Evolutionary conservation across 2,888 invertebrate species (phyloP).

Genomic region (Strigamia crassipes): DNA sequence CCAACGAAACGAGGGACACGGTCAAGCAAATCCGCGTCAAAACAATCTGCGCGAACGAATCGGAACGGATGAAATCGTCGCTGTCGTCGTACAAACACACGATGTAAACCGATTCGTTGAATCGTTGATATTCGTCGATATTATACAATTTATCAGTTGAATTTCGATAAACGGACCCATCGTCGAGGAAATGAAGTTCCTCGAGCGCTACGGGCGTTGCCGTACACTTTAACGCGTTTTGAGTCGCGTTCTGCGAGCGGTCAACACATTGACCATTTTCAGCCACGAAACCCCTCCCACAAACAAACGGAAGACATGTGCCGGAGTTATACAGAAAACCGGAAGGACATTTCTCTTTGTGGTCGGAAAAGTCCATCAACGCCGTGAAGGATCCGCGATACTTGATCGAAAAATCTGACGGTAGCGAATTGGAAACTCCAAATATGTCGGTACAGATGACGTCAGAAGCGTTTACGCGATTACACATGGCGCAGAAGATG

Average conservation of each 20-base stretch:
- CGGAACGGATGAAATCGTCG: too few species aligned
- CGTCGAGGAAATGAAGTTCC: neutral
- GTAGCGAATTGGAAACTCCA: neutral
- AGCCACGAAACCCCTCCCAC: neutral
- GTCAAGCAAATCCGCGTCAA: constrained; percentile 53
- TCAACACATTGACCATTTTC: neutral
- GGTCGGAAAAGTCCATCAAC: neutral
- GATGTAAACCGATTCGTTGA: neutral
- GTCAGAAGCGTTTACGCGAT: constrained; percentile 51
- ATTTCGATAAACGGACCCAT: neutral
- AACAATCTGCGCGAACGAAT: too few species aligned
- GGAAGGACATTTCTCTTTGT: neutral
- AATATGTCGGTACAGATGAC: neutral
- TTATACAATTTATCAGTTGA: neutral
- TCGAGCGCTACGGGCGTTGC: neutral
- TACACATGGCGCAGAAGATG: constrained; percentile 62
- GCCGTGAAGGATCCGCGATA: neutral
- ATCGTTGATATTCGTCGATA: neutral
- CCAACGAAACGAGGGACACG: constrained; percentile 57
- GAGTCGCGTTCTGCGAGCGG: neutral
- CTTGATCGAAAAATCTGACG: neutral
- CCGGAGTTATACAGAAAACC: neutral
- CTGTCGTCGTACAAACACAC: constrained; percentile 50
- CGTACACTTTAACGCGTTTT: neutral
- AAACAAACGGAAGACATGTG: neutral